Evolutionary conservation across 2,888 invertebrate genomes (phyloP).

Genomic region (Asteroscopus sphinx): DNA sequence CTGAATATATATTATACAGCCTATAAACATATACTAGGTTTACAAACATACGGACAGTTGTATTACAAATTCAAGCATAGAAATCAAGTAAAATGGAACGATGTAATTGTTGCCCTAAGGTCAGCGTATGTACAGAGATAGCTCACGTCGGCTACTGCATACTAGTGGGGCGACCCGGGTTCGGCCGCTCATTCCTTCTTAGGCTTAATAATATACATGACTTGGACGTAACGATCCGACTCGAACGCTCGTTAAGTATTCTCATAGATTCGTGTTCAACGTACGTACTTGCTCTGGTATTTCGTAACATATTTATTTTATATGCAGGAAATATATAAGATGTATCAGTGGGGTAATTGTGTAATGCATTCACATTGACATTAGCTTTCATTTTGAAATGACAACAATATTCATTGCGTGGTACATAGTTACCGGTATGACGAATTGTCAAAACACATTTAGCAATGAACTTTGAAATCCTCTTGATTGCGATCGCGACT

Average conservation of each 20-base stretch:
- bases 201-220: slow-evolving; percentile 87
- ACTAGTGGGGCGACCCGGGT: slow-evolving; percentile 81
- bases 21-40: background rate
- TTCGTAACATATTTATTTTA: slow-evolving; percentile 46
- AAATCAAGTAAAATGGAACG: slow-evolving; percentile 58
- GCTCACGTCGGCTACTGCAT: slow-evolving; percentile 74
- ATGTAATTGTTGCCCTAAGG: slow-evolving; percentile 72
- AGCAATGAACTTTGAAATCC: no score
- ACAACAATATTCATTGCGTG: no score
- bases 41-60: slow-evolving; percentile 5
- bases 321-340: slow-evolving; percentile 1
- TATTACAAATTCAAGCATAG: slow-evolving; percentile 40
- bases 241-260: slow-evolving; percentile 80
- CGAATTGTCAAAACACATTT: no score
- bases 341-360: background rate
- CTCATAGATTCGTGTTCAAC: slow-evolving; percentile 72
- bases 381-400: no score
- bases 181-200: slow-evolving; percentile 85
- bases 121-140: slow-evolving; percentile 64
- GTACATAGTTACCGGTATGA: no score
- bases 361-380: no score
- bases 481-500: no score
- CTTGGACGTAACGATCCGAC: slow-evolving; percentile 81
- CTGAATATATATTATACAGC: no score
- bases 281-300: slow-evolving; percentile 70